Evolutionary conservation across 2,797 vertebrate species (phyloP).

Genomic region (Sebastolobus alascanus): DNA sequence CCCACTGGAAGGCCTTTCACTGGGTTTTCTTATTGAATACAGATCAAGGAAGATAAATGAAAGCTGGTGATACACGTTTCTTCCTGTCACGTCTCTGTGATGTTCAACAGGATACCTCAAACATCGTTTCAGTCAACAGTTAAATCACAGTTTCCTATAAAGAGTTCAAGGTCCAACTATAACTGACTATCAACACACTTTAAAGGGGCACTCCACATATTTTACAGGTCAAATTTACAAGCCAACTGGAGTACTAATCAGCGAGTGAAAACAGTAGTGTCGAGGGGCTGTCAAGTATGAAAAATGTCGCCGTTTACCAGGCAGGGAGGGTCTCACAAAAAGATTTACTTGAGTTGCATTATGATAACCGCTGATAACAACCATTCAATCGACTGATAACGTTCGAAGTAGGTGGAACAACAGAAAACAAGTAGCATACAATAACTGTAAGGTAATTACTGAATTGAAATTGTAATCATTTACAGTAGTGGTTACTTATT

Average conservation of each 20-base stretch:
- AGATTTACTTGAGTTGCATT: neutral
- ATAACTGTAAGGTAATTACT: neutral
- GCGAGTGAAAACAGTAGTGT: neutral
- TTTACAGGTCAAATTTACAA: neutral
- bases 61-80: neutral
- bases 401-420: too few relatives aligned
- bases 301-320: neutral
- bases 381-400: too few relatives aligned
- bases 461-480: neutral
- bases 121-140: neutral
- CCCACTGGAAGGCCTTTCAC: slow-evolving; percentile 1
- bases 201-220: neutral
- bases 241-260: too few relatives aligned
- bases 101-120: neutral
- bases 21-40: slow-evolving; percentile 29
- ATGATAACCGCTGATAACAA: neutral
- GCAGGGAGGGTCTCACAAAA: neutral
- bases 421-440: too few relatives aligned
- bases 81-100: neutral
- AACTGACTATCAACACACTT: neutral
- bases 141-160: neutral
- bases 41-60: slow-evolving; percentile 14
- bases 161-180: neutral
- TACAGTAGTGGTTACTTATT: neutral
- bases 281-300: neutral